phyloP scores from a whole-genome alignment of 2,113 vertebrate genomes.

The Apteryx owenii region DNA sequence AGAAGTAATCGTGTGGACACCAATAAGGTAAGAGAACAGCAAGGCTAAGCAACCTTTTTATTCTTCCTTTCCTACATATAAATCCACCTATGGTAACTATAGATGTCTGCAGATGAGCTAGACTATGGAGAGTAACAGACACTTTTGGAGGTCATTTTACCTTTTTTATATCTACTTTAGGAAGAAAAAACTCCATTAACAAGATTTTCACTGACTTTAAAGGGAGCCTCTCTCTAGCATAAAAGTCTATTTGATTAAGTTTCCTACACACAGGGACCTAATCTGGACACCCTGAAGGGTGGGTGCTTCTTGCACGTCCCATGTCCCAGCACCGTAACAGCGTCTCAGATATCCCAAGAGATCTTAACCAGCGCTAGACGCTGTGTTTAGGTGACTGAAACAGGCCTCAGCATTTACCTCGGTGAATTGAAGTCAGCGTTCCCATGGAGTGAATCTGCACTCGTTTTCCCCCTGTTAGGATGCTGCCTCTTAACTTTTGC shows the following conservation, averaged over 20 bases:
- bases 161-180: neutral
- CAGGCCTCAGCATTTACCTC: neutral
- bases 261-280: neutral
- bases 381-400: accelerated
- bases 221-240: neutral
- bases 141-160: neutral
- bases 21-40: neutral
- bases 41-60: neutral
- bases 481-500: neutral
- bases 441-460: neutral
- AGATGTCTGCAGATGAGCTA: neutral
- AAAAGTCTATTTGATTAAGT: neutral
- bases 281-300: neutral
- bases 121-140: neutral
- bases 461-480: neutral
- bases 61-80: neutral
- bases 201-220: neutral
- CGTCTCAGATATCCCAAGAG: neutral
- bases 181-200: neutral
- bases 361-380: neutral
- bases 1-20: neutral
- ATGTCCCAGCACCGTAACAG: neutral
- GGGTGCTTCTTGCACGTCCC: neutral
- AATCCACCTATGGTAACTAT: neutral
- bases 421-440: neutral